Percentiles rank a stretch among this genome's conserved stretches.
These are phyloP conservation scores for Willisornis vidua DNA, from an alignment of 2,113 vertebrate genomes.

Conservation along the genomic window DNA sequence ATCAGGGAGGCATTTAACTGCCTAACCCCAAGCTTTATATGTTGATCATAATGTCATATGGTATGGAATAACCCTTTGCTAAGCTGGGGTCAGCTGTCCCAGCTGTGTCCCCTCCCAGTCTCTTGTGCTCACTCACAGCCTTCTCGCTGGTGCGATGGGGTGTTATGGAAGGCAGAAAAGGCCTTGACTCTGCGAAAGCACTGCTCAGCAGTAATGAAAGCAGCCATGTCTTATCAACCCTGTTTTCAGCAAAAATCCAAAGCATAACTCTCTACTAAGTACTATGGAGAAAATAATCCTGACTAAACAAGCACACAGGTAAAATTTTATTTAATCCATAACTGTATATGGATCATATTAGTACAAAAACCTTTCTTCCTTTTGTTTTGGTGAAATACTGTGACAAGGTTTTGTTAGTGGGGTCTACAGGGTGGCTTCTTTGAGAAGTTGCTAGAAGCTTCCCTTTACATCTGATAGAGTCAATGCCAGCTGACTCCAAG, in stretches of 20 bases:
- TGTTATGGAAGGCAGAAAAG: not conserved
- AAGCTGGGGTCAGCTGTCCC: not conserved
- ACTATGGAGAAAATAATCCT: not conserved
- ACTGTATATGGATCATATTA: not conserved
- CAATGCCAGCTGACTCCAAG: not conserved
- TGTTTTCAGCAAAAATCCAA: not conserved
- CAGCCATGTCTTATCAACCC: not conserved
- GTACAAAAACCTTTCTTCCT: not conserved
- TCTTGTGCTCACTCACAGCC: not conserved
- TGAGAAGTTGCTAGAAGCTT: not conserved
- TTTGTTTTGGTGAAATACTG: not conserved
- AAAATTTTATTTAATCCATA: not conserved
- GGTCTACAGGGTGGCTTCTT: not conserved
- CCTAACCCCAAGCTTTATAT: not conserved
- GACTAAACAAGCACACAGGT: not conserved
- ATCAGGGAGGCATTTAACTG: too few relatives aligned
- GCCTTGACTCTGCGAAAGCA: fast-evolving
- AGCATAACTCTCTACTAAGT: not conserved
- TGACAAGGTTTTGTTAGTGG: not conserved
- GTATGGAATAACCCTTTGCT: not conserved
- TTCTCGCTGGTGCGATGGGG: fast-evolving
- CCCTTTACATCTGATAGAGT: not conserved
- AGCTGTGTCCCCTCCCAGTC: not conserved
- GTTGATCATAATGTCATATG: not conserved
- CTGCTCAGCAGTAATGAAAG: not conserved